Conservation (phyloP, 1,140 invertebrate genomes). For the Elysia chlorotica region DNA sequence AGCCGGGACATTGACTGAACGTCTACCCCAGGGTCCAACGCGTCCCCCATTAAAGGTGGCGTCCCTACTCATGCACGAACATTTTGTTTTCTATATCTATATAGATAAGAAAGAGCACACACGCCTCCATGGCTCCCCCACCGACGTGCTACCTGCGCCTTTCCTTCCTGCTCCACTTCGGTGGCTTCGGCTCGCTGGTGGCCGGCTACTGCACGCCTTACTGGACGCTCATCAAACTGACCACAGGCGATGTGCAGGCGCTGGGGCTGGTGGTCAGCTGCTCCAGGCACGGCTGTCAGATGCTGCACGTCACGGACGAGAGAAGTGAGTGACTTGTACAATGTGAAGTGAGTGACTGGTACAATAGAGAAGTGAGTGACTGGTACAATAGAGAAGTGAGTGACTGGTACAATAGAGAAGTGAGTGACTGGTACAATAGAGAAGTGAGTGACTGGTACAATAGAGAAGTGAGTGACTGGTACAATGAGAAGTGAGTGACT, state of each 20-base stretch:
- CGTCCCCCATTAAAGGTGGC: too few species aligned
- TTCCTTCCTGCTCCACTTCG: neutral
- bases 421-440: neutral
- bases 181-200: neutral
- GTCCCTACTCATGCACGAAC: too few species aligned
- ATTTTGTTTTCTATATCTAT: too few species aligned
- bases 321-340: constrained; percentile 11
- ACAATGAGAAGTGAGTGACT: neutral
- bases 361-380: neutral
- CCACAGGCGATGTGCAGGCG: neutral
- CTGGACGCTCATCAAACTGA: constrained; percentile 16
- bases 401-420: neutral
- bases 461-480: neutral
- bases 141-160: constrained; percentile 5
- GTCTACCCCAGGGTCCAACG: too few species aligned
- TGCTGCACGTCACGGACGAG: constrained; percentile 9
- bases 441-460: neutral
- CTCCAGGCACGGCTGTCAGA: neutral
- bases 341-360: neutral
- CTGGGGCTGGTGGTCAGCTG: constrained; percentile 18
- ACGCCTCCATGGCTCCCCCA: neutral
- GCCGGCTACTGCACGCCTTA: constrained; percentile 12
- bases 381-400: neutral
- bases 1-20: too few species aligned
- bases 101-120: too few species aligned